These are phyloP conservation scores for Smittia sp. DNA, from an alignment of 2,888 invertebrate species.

Conservation along the genomic window DNA sequence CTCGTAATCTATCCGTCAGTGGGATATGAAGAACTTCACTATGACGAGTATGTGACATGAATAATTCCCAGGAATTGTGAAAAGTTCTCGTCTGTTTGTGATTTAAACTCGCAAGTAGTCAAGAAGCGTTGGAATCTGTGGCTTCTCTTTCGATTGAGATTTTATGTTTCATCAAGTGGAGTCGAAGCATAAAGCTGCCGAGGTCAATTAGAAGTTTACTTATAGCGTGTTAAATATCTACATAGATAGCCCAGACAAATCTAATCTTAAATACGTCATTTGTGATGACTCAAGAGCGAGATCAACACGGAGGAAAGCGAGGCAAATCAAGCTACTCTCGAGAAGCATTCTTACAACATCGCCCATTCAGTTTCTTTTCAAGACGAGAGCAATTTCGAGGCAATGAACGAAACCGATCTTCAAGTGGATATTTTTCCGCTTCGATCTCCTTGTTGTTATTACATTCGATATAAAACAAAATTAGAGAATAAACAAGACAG, in stretches of 20 bases:
- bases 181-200: too few relatives aligned
- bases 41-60: neutral
- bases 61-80: neutral
- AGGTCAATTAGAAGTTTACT: too few relatives aligned
- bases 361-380: neutral
- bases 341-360: neutral
- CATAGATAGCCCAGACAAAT: too few relatives aligned
- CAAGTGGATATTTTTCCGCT: slow-evolving; percentile 9
- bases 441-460: neutral
- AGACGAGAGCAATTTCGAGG: neutral
- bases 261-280: too few relatives aligned
- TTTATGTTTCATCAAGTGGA: too few relatives aligned
- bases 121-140: too few relatives aligned
- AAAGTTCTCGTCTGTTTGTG: too few relatives aligned
- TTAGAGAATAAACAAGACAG: neutral
- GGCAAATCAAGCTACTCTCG: neutral
- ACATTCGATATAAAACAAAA: neutral
- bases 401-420: neutral
- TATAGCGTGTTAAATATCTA: too few relatives aligned
- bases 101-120: too few relatives aligned
- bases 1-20: slow-evolving; percentile 3
- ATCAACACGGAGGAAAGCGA: neutral
- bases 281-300: neutral
- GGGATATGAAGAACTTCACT: neutral
- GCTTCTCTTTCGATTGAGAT: too few relatives aligned